Base-by-base conservation (phyloP, 1,140 invertebrate genomes). In the Aphelenchoides besseyi region DNA sequence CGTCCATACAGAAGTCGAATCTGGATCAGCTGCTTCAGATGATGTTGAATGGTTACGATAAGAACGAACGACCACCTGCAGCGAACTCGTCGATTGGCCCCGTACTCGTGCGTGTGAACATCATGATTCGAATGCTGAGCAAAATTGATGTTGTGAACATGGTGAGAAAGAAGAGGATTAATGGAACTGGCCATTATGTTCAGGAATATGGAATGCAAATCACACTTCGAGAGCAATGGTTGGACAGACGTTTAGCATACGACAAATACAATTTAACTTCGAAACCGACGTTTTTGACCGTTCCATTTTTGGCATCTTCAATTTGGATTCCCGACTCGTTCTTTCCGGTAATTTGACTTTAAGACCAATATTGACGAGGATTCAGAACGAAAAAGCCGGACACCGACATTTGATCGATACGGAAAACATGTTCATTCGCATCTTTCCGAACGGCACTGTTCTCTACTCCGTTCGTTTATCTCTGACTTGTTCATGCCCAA, bases 141-240 rank as follows among this genome's bases (percentile, higher is more conserved):
- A 93, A 94, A 91, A 95, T 95, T 89, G 91, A 94, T 88, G 92
- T 95, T 91, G 93, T 93, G 88, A 92, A 93, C 89, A 95, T 95
- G 93, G 84, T 85, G 73, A 84, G 79, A 76, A n/a, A n/a, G n/a
- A n/a, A n/a, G n/a, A n/a, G n/a, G n/a, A n/a, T n/a, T n/a, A n/a
- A n/a, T n/a, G 18, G n/a, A 61, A 18, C 29, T 59, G 30, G 9
- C 8, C n/a, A 61, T 66, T 66, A 69, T 9, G 59, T 77, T 28
- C 18, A 74, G 73, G 73, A 74, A 72, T 74, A 74, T 48, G 35
- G 64, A n/a, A 79, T 78, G 26, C 93, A 95, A 87, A 87, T 95
- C 84, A 95, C 92, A 75, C 94, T 95, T 87, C 89, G 93, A 85
- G 92, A 95, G 87, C 91, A 94, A 87, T 95, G 93, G 93, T 87